Conservation (phyloP, 2,797 vertebrate species). For the Sebastes cheni region DNA sequence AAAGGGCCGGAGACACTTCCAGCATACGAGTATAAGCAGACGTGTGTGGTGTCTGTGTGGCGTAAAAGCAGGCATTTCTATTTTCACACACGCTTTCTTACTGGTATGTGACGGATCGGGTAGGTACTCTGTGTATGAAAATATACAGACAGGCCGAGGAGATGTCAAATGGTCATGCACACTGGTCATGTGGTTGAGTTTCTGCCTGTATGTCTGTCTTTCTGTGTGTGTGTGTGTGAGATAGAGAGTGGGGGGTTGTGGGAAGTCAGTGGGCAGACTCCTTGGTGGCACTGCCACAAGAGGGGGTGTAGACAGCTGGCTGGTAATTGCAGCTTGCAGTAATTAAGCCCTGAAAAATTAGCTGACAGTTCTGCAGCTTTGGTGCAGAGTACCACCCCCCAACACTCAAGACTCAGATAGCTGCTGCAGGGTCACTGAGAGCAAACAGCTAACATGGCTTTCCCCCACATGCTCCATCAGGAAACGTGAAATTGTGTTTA, state of each 20-base stretch:
- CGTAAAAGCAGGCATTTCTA: neutral
- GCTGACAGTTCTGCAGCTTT: conserved; percentile 81
- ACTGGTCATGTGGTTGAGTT: neutral
- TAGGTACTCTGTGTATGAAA: neutral
- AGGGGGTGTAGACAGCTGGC: conserved; percentile 84
- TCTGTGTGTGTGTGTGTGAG: neutral
- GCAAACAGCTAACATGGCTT: neutral
- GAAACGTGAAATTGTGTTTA: conserved; percentile 24
- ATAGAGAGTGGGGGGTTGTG: conserved; percentile 3
- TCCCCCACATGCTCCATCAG: neutral
- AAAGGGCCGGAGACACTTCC: neutral
- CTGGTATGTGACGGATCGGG: neutral
- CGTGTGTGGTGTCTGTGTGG: neutral
- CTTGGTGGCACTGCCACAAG: conserved; percentile 24
- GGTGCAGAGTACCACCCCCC: conserved; percentile 2
- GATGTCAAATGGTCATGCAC: neutral
- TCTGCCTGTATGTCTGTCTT: neutral
- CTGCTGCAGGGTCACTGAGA: neutral
- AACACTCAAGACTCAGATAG: neutral
- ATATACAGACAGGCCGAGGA: neutral
- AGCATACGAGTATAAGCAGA: neutral
- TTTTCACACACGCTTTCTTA: neutral
- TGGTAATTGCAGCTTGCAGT: conserved; percentile 89
- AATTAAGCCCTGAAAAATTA: conserved; percentile 92
- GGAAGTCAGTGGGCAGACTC: conserved; percentile 34